Evolutionary conservation across 2,888 invertebrate species (phyloP).

Genomic region (Dolomedes plantarius): DNA sequence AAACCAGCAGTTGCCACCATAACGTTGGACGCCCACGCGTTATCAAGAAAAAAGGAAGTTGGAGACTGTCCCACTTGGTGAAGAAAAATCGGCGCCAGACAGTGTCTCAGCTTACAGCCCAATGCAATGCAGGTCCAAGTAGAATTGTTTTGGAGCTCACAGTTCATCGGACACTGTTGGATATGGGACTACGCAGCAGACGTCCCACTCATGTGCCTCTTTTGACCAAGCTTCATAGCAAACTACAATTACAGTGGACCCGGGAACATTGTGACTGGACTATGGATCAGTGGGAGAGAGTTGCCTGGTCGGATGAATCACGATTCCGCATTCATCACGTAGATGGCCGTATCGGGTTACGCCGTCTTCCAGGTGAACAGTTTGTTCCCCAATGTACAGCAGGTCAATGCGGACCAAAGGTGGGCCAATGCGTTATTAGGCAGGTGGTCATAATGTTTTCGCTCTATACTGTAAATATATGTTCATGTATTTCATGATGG

Average conservation of each 20-base stretch:
- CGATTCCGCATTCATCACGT: not conserved
- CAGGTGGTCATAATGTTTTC: too few relatives aligned
- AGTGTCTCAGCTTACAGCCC: slow-evolving; percentile 26
- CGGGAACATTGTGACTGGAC: not conserved
- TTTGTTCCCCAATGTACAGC: not conserved
- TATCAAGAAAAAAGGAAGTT: not conserved
- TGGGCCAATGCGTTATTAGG: too few relatives aligned
- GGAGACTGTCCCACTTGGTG: not conserved
- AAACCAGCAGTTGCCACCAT: not conserved
- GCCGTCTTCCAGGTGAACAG: not conserved
- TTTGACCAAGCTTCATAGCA: not conserved
- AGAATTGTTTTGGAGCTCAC: slow-evolving; percentile 2
- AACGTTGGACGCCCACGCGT: not conserved
- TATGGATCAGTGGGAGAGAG: not conserved
- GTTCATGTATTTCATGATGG: too few relatives aligned
- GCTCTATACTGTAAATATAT: too few relatives aligned
- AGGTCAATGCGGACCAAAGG: not conserved
- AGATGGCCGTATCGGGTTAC: not conserved
- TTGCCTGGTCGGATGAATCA: not conserved
- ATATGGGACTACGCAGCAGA: not conserved
- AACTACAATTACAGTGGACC: not conserved
- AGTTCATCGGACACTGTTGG: slow-evolving; percentile 18
- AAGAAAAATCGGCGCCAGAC: not conserved
- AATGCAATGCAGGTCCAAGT: slow-evolving; percentile 7
- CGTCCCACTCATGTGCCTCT: not conserved